phyloP scores from a whole-genome alignment of 2,797 vertebrate species.

The Melanotaenia trifasciata region DNA sequence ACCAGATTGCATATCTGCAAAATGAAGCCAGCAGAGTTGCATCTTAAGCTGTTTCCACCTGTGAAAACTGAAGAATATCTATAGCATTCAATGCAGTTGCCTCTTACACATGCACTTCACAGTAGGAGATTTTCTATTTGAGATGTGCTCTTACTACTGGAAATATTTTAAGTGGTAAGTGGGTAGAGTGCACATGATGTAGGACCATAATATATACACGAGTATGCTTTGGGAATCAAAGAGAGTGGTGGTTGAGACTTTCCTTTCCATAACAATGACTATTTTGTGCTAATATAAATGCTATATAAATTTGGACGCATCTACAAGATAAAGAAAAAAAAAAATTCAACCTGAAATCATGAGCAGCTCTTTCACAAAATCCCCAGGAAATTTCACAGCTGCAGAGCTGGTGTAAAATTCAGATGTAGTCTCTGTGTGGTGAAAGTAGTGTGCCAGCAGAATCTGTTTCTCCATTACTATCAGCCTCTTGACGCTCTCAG shows the following conservation, averaged over 20 bases:
- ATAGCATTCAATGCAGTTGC: not conserved
- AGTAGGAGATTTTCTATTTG: not conserved
- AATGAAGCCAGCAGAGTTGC: not conserved
- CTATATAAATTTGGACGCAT: not conserved
- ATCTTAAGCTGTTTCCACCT: not conserved
- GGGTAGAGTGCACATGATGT: not conserved
- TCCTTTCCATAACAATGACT: not conserved
- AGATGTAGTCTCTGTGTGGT: not conserved
- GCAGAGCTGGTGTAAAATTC: not conserved
- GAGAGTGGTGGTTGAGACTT: not conserved
- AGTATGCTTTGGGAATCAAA: not conserved
- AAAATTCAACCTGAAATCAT: too few relatives aligned
- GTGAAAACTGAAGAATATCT: not conserved
- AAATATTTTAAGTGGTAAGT: not conserved
- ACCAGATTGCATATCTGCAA: not conserved
- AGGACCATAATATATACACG: not conserved
- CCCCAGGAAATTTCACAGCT: not conserved
- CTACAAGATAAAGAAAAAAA: not conserved
- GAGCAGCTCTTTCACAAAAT: not conserved
- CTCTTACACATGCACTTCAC: not conserved
- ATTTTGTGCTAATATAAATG: too few relatives aligned
- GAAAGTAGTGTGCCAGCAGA: constrained; percentile 4
- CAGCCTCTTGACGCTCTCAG: constrained; percentile 10
- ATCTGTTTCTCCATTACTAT: constrained; percentile 5
- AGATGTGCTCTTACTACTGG: not conserved